These are phyloP conservation scores for Sciurus carolinensis DNA, from an alignment of 2,797 vertebrate species.

Conservation along the genomic window DNA sequence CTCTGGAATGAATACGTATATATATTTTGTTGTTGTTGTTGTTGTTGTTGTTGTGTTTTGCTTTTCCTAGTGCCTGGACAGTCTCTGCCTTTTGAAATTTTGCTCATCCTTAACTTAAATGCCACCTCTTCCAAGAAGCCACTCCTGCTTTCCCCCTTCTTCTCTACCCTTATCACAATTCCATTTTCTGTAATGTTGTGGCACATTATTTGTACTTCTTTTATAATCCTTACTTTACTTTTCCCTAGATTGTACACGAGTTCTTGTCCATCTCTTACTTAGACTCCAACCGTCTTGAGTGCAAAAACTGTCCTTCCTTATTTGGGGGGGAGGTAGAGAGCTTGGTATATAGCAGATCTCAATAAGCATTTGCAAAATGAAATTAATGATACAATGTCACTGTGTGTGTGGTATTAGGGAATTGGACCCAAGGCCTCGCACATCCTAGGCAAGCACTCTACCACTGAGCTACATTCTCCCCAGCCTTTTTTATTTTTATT, in stretches of 20 bases:
- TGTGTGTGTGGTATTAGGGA: too few relatives aligned
- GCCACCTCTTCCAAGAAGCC: slow-evolving; percentile 47
- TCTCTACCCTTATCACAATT: neutral
- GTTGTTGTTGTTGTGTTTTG: too few relatives aligned
- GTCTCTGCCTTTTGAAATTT: neutral
- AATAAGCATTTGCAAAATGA: slow-evolving; percentile 17
- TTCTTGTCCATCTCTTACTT: slow-evolving; percentile 28
- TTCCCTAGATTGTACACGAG: neutral
- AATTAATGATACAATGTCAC: slow-evolving; percentile 11
- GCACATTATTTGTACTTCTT: neutral
- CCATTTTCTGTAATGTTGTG: neutral
- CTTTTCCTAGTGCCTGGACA: neutral
- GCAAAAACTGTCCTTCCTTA: neutral
- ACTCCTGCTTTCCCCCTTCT: neutral
- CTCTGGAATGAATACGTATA: neutral
- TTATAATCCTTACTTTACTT: slow-evolving; percentile 20
- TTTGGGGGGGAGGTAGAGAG: neutral
- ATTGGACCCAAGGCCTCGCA: too few relatives aligned
- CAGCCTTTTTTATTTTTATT: too few relatives aligned
- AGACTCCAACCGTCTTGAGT: neutral
- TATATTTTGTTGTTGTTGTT: too few relatives aligned
- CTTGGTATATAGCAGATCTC: neutral
- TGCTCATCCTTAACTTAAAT: slow-evolving; percentile 15
- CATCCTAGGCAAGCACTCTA: too few relatives aligned
- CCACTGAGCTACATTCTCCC: too few relatives aligned